These are phyloP conservation scores for Lophius americanus DNA, from an alignment of 2,797 vertebrate species.

Conservation along the genomic window DNA sequence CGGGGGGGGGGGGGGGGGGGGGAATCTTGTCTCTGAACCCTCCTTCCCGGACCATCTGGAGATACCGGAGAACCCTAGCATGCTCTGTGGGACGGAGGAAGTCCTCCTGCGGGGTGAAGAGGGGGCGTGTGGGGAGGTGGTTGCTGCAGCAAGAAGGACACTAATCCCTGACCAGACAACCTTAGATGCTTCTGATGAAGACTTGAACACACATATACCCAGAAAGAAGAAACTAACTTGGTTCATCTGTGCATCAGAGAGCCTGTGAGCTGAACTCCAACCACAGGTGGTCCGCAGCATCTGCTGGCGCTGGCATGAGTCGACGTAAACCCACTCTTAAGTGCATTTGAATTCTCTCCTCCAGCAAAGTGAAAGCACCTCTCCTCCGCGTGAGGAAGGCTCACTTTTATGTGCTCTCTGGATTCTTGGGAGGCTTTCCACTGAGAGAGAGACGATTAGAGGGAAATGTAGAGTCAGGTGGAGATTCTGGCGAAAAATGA, in stretches of 20 bases:
- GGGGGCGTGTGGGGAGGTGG: slow-evolving; percentile 32
- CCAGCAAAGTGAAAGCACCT: background rate
- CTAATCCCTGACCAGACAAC: slow-evolving; percentile 3
- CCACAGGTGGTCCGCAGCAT: slow-evolving; percentile 15
- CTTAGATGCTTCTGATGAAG: background rate
- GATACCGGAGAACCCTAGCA: slow-evolving; percentile 37
- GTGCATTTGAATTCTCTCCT: background rate
- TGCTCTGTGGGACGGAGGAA: slow-evolving; percentile 34
- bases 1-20: slow-evolving; percentile 58
- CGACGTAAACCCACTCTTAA: slow-evolving; percentile 11
- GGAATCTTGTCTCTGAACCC: slow-evolving; percentile 56
- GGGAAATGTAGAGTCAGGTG: slow-evolving; percentile 41
- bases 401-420: slow-evolving; percentile 13
- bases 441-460: slow-evolving; percentile 27
- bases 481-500: slow-evolving; percentile 17
- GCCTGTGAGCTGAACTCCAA: slow-evolving; percentile 11
- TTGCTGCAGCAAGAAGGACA: slow-evolving; percentile 24
- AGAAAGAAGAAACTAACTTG: background rate
- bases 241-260: slow-evolving; percentile 4
- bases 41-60: slow-evolving; percentile 68
- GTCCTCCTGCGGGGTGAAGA: slow-evolving; percentile 47
- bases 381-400: slow-evolving; percentile 5
- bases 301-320: background rate
- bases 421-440: slow-evolving; percentile 29
- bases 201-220: background rate